Base-by-base conservation (phyloP, 1,140 invertebrate genomes). In the Cherax quadricarinatus region DNA sequence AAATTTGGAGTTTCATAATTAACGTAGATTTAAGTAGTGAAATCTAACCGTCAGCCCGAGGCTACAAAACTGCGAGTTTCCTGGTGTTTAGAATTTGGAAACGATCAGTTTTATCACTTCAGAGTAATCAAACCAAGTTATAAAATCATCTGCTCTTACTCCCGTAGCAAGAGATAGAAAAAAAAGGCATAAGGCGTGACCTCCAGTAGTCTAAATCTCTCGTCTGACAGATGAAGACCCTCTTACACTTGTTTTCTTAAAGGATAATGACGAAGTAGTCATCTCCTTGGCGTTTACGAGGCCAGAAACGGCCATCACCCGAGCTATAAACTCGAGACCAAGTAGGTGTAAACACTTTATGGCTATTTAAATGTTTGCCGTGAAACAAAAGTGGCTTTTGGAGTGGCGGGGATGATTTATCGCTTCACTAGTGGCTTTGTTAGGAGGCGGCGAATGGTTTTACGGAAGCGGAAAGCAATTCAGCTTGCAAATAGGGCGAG, bases 311-410 rank as follows among this genome's bases (percentile, higher is more conserved):
- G 48, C 86, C 86, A 81, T 88, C 86, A 88, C 70, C 75, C 86
- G 86, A 88, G 86, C 86, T 88, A 88, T 88, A 88, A 88, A 88
- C 86, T 78, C n/a, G 49, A 51, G 75, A 30, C 78, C 48, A 78
- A 88, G 86, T 88, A 88, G 86, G 86, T 88, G 86, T 88, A 81
- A 88, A 88, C 86, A 80, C 86, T 88, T 88, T 88, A 88, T 88
- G 86, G 86, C 86, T 88, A 88, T 88, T 88, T 88, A 88, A 88
- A 88, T 88, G 86, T 88, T 88, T 88, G 86, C 86, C 75, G 53
- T 62, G 86, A 88, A 88, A 88, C 86, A 88, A 88, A 81, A 88
- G 86, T 88, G 86, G 86, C 79, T 88, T 88, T 24, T 48, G 57
- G 49, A 10, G 86, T 66, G 75, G 75, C 60, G 86, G 30, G 66